Percentiles rank a stretch among this genome's conserved stretches.
Conservation (phyloP, 1,140 invertebrate species). For the Coboldia fuscipes region DNA sequence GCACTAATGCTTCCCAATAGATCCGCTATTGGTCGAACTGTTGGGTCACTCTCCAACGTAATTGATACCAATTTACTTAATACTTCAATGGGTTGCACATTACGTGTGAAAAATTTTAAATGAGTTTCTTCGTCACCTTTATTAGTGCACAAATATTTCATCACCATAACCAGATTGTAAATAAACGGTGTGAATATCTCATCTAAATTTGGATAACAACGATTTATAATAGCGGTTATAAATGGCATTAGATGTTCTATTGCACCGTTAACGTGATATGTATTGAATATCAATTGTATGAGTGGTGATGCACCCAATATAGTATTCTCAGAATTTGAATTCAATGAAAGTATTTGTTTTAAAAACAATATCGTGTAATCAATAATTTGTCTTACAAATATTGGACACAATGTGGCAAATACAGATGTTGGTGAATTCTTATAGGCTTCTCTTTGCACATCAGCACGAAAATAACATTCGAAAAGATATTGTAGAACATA, state of each 20-base stretch:
- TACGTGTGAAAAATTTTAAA: constrained; percentile 44
- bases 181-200: not conserved
- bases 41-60: constrained; percentile 27
- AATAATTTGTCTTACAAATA: not conserved
- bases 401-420: not conserved
- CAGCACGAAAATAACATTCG: not conserved
- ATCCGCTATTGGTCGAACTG: constrained; percentile 51
- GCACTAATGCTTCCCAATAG: constrained; percentile 50
- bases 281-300: not conserved
- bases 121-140: constrained; percentile 49
- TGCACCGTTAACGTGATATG: too few species aligned
- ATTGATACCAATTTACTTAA: constrained; percentile 52
- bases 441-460: not conserved
- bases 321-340: not conserved
- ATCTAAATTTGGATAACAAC: constrained; percentile 41
- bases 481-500: not conserved
- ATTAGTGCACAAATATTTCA: constrained; percentile 40
- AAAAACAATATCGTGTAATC: not conserved
- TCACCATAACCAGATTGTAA: constrained; percentile 25
- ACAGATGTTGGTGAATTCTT: not conserved
- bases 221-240: constrained; percentile 25
- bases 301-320: too few species aligned
- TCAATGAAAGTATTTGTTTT: not conserved
- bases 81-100: constrained; percentile 38
- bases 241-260: constrained; percentile 7